phyloP scores from a whole-genome alignment of 1,140 invertebrate genomes.

The Drosophila quadrilineata region DNA sequence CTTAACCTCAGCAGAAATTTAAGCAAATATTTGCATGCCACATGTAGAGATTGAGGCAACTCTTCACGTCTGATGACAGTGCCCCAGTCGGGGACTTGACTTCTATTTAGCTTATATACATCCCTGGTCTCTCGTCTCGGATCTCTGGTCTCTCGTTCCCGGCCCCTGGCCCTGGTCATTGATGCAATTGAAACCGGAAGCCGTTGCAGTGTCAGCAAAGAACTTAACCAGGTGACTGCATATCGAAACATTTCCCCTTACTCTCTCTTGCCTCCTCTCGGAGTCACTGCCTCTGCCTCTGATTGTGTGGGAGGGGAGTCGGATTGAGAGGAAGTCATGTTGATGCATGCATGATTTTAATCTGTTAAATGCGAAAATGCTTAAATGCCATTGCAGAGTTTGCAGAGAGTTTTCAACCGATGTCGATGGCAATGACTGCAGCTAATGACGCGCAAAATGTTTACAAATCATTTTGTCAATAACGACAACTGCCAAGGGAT shows the following conservation, averaged over 20 bases:
- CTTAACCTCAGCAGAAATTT: conserved; percentile 80
- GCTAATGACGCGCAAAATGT: conserved; percentile 79
- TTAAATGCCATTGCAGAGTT: conserved; percentile 17
- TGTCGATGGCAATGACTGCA: conserved; percentile 44
- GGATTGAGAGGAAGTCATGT: background rate
- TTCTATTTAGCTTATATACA: conserved; percentile 18
- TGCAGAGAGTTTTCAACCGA: conserved; percentile 21
- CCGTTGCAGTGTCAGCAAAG: conserved; percentile 71
- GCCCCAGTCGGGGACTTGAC: conserved; percentile 5
- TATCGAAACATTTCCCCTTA: too few relatives aligned
- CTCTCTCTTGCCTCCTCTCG: too few relatives aligned
- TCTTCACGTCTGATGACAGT: conserved; percentile 30
- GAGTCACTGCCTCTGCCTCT: too few relatives aligned
- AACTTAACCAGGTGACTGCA: conserved; percentile 51
- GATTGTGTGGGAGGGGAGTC: background rate
- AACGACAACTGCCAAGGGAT: conserved; percentile 51
- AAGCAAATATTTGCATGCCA: conserved; percentile 75
- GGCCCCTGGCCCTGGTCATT: conserved; percentile 21
- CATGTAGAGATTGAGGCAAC: conserved; percentile 47
- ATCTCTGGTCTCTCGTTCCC: conserved; percentile 10
- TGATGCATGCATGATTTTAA: conserved; percentile 71
- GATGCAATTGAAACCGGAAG: conserved; percentile 77
- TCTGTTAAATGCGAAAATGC: conserved; percentile 68
- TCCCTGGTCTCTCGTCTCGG: too few relatives aligned
- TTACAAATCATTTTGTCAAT: conserved; percentile 80